phyloP scores from a whole-genome alignment of 2,888 invertebrate genomes.

The Amblyteles armatorius region DNA sequence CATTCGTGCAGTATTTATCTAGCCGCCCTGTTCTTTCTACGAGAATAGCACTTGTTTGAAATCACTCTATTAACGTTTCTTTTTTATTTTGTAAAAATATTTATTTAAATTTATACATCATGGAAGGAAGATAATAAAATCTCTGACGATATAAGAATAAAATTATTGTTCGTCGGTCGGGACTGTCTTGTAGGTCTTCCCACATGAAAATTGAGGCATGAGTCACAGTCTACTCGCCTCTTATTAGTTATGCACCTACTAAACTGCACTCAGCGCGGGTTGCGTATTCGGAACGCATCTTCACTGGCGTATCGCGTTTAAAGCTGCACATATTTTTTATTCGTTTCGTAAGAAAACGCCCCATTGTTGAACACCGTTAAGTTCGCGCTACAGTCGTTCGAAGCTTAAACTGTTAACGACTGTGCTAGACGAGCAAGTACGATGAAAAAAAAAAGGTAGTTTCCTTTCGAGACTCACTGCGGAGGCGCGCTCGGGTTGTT shows the following conservation, averaged over 20 bases:
- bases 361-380: conserved; percentile 26
- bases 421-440: conserved; percentile 20
- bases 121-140: not conserved
- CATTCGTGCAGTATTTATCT: conserved; percentile 13
- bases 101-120: not conserved
- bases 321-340: conserved; percentile 9
- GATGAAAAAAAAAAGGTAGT: conserved; percentile 12
- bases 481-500: conserved; percentile 45
- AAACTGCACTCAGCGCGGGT: conserved; percentile 23
- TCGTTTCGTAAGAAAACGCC: not conserved
- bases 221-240: conserved; percentile 58
- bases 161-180: conserved; percentile 60
- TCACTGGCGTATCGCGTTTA: not conserved
- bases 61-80: not conserved
- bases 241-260: conserved; percentile 31
- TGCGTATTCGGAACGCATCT: conserved; percentile 12
- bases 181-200: conserved; percentile 60
- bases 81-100: not conserved
- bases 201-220: conserved; percentile 57
- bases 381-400: not conserved
- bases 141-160: conserved; percentile 19
- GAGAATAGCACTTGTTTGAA: not conserved
- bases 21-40: not conserved
- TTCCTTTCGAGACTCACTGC: conserved; percentile 28
- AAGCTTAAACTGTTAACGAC: conserved; percentile 44